Evolutionary conservation across 1,140 invertebrate genomes (phyloP).

Genomic region (Ceratosolen fusciceps): DNA sequence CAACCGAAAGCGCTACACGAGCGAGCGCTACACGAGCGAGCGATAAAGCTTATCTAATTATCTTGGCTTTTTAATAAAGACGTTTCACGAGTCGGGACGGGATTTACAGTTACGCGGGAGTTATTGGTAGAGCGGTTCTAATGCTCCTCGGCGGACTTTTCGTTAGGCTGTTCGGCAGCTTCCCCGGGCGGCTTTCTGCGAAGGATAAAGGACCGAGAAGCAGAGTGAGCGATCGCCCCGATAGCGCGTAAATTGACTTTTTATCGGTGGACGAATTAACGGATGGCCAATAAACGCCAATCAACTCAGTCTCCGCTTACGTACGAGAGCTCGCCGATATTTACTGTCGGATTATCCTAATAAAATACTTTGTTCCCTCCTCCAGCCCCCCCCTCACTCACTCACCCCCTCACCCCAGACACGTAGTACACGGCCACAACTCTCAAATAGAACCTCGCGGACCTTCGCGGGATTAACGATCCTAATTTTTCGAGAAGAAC

Average conservation of each 20-base stretch:
- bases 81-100: background rate
- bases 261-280: background rate
- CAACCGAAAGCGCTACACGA: background rate
- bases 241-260: background rate
- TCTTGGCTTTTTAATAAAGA: conserved; percentile 16
- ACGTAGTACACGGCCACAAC: background rate
- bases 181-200: too few species aligned
- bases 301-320: background rate
- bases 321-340: background rate
- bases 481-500: too few species aligned
- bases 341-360: background rate
- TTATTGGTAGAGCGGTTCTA: background rate
- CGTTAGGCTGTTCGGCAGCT: too few species aligned
- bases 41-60: conserved; percentile 25
- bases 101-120: background rate
- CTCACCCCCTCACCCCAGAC: background rate
- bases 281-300: background rate
- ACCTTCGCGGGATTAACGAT: too few species aligned
- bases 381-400: too few species aligned
- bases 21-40: background rate
- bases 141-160: background rate
- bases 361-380: background rate
- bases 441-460: too few species aligned
- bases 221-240: background rate
- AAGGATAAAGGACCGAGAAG: background rate